Evolutionary conservation across 2,888 invertebrate genomes (phyloP), one percentile per base, ranked within the genome.

Genomic region (Willowsia nigromaculata): DNA sequence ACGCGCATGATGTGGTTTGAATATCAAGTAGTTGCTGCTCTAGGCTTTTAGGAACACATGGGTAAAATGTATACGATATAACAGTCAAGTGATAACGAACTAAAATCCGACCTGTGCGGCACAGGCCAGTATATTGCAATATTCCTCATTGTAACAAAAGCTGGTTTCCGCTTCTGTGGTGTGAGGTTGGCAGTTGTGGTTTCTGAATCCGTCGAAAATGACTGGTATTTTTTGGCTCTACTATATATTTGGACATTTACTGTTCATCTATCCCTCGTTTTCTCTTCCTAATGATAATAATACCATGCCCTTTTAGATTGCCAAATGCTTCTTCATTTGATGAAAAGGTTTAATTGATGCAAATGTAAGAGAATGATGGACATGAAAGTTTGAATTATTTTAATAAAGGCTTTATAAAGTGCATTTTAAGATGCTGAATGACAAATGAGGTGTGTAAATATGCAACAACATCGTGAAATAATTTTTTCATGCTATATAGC

Each of bases 131-230:
- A n/a, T n/a, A n/a, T n/a, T 27, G 27, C 6, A 25, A 62, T 30
- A 25, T 22, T 4, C 27, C 18, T 65, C 7, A 65, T 15, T 13
- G 33, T 65, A 65, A 65, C 65, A 65, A 65, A n/a, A 22, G 37
- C 78, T 27, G 76, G 50, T 76, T 80, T 80, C 37, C 80, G n/a
- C 59, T 40, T 22, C 27, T 80, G 80, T 37, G 80, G 80, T 33
- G 33, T 33, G 40, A 56, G 53, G 80, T 56, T 59, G 59, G 56
- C 56, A 56, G 22, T 80, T 80, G 80, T 50, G 80, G 80, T 80
- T 56, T 56, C 50, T 56, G 13, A 56, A 80, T 80, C 40, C 59
- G 3, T 37, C 15, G 80, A 18, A 53, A 50, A 50, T 15, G 50
- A 27, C 53, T 37, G 11, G 25, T n/a, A 27, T 22, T 78, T 47